Evolutionary conservation across 2,113 vertebrate genomes (phyloP), one percentile per base, ranked within the genome.

Genomic region (Actenoides hombroni): DNA sequence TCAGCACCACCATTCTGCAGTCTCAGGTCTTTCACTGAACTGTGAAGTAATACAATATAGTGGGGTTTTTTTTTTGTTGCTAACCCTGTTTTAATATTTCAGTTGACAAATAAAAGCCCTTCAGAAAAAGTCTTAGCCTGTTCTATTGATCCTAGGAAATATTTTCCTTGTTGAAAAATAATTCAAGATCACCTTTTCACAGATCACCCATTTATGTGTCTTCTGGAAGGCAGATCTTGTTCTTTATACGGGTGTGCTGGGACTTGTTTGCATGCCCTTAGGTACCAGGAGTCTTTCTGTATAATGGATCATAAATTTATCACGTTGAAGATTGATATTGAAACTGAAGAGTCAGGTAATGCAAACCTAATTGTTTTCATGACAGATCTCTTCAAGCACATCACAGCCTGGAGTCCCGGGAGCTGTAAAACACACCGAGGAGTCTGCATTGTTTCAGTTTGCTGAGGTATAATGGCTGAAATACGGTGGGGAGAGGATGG

Each of bases 401-500:
- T 97, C 98, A 29, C 98, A 98, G 51, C 95, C 97, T 59, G 98
- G 97, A 83, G 86, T 91, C 71, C 90, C 64, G 2, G 92, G 86
- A 49, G 79, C 98, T 95, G 95, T 97, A 83, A 98, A 98, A 90
- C 98, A 97, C 94, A 97, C 97, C 8, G 98, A 98, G 65, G 96
- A 98, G 33, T 98, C 98, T 29, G 96, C 98, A 40, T 95, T 98
- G 87, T 98, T 99, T 97, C 98, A 98, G 94, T 98, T 98, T 96
- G 98, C 98, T 93, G 98, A 98, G 98, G 98, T 98, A 98, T 59
- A 83, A 65, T 65, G 79, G 29, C 81, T 90, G 51, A 88, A 74
- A 67, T 35, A 23, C 16, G 53, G 23, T 39, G 25, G 42, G 21
- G 89, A 60, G 60, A 67, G 48, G 82, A 60, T 80, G 61, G 89